Base-by-base conservation (phyloP, 2,888 invertebrate genomes). In the Drosophila anomalipes region DNA sequence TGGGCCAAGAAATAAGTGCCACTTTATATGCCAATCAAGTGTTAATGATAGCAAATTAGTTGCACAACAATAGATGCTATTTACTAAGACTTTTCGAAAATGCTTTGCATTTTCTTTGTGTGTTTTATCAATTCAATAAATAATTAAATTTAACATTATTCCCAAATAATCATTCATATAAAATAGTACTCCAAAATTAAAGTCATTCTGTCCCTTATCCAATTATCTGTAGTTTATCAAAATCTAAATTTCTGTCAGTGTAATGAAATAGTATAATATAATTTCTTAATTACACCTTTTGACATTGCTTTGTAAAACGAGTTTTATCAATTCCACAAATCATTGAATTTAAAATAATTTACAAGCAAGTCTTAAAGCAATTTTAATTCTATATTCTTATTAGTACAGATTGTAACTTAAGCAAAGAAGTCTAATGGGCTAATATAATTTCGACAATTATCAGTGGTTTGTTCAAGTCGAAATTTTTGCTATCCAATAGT, bases 11-110 rank as follows among this genome's bases (percentile, higher is more conserved):
- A 28, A 41, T 51, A 32, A 47, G 54, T 41, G 30, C 52, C 28
- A 69, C 39, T 79, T 76, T 39, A 61, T 54, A 77, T 77, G 71
- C 77, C 54, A 65, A 35, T 59, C 69, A 69, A 53, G 66, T 70
- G 78, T 35, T 73, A 78, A 74, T 62, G 52, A 53, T 49, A 56
- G 10, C 32, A 39, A 54, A 69, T 16, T 26, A 22, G 6, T 35
- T n/a, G 19, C 6, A 60, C 35, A 14, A 14, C 4, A 35, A 33
- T 35, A 35, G 33, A 33, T 33, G 33, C 12, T 33, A 33, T 33
- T 41, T 37, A 37, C 3, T 6, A 37, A 51, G 28, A 51, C 16
- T 28, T 28, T 28, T 9, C 28, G 28, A 28, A 28, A 26, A 28
- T 14, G n/a, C 14, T 32, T 49, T 52, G 35, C 30, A 30, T n/a